Evolutionary conservation across 2,113 vertebrate genomes (phyloP), one percentile per base, ranked within the genome.

Genomic region (Austrofundulus limnaeus): DNA sequence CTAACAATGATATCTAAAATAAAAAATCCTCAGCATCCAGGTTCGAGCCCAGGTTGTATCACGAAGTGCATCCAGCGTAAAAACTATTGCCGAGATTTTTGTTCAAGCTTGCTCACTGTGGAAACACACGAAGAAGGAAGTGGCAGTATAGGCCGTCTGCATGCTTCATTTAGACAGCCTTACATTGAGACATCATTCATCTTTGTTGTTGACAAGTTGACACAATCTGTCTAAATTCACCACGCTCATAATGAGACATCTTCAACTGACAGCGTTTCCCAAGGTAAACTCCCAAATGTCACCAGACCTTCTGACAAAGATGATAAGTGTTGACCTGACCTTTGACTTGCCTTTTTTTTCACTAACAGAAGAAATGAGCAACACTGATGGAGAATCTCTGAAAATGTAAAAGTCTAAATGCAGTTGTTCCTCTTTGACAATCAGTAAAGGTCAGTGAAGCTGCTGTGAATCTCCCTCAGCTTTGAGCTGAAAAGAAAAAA

Each of bases 371-470:
- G 62, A 81, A 77, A 76, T 77, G 59, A 77, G 58, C 34, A 66
- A 54, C 47, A 43, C 28, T 39, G 15, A 17, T 20, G 17, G 42
- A 71, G 59, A 66, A 82, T 34, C 19, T 57, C 49, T 66, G 46
- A 72, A 81, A 77, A 21, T 31, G 48, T 82, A 46, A n/a, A 48
- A 64, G 45, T 57, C 58, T 80, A 34, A 34, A 34, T 79, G 23
- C 17, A 39, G 81, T 67, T n/a, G 77, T 82, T 88, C 75, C 81
- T 81, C 80, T 80, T 84, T 78, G 71, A 67, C 66, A 68, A 46
- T 42, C 62, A 10, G 24, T 65, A 90, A 90, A 89, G 87, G 83
- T 91, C 87, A 88, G n/a, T 69, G 77, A 79, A 79, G 42, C 39
- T 52, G 55, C 34, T 19, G 31, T 34, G 78, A 90, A 80, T 81